Evolutionary conservation across 53 echinoderm and acorn worm species (phyloP).

Genomic region (Holothuria leucospilota): DNA sequence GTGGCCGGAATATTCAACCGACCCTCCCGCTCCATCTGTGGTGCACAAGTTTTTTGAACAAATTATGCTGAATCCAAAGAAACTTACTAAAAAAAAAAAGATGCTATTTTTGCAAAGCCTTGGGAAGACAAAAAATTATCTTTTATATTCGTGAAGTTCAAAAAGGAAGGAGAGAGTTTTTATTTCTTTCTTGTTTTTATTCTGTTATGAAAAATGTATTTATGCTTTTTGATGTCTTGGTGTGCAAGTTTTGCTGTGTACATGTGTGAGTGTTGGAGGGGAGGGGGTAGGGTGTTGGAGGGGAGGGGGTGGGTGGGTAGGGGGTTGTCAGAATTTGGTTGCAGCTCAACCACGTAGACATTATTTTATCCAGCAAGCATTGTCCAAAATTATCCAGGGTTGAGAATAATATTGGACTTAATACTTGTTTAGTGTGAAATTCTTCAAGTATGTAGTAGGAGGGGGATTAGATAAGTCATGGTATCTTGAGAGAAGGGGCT

Average conservation of each 20-base stretch:
- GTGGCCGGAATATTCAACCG: too few species aligned
- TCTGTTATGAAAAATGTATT: neutral
- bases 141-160: conserved; percentile 25
- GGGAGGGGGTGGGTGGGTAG: neutral
- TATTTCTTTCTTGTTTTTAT: conserved; percentile 13
- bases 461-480: too few species aligned
- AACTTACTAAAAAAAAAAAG: conserved; percentile 29
- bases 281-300: neutral
- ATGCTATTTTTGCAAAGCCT: conserved; percentile 49
- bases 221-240: conserved; percentile 32
- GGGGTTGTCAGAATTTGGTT: too few species aligned
- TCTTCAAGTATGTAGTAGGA: too few species aligned
- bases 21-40: too few species aligned
- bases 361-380: too few species aligned
- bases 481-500: too few species aligned
- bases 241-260: conserved; percentile 34
- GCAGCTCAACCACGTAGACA: too few species aligned
- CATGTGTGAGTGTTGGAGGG: neutral
- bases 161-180: neutral
- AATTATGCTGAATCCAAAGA: conserved; percentile 39
- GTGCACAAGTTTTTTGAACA: too few species aligned
- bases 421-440: too few species aligned
- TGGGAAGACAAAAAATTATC: conserved; percentile 31
- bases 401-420: too few species aligned
- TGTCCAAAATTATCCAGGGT: too few species aligned